Evolutionary conservation across 53 echinoderm and acorn worm species (phyloP).

Genomic region (Paracentrotus lividus): DNA sequence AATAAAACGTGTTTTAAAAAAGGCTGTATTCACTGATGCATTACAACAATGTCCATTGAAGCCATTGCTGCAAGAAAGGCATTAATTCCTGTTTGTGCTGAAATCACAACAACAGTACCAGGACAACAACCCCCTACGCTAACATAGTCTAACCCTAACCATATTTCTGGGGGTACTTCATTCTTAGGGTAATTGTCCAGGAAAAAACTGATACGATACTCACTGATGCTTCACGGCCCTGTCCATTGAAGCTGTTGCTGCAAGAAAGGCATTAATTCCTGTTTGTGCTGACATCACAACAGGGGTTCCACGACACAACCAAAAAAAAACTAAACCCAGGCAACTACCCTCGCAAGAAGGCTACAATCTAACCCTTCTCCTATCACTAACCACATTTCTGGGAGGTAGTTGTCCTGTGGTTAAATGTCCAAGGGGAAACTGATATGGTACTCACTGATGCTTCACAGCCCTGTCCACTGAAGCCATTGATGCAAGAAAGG

Average conservation of each 20-base stretch:
- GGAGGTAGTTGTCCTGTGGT: too few species aligned
- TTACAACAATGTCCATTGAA: conserved; percentile 92
- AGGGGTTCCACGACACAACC: too few species aligned
- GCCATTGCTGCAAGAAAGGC: conserved; percentile 92
- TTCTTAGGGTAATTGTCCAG: too few species aligned
- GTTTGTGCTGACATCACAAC: conserved; percentile 89
- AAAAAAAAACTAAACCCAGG: too few species aligned
- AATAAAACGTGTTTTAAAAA: too few species aligned
- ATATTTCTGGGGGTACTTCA: too few species aligned
- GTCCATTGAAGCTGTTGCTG: conserved; percentile 93
- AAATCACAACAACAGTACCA: conserved; percentile 95
- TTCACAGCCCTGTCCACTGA: conserved; percentile 93
- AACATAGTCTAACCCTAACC: too few species aligned
- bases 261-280: conserved; percentile 86
- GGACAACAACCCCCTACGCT: too few species aligned
- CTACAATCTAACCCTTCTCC: too few species aligned
- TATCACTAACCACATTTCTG: too few species aligned
- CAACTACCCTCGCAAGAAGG: too few species aligned
- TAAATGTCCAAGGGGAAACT: too few species aligned
- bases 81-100: conserved; percentile 81
- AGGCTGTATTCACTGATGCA: conserved; percentile 93
- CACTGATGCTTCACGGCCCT: conserved; percentile 95
- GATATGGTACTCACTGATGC: conserved; percentile 81
- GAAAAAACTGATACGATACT: conserved; percentile 64
- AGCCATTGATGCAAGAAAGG: conserved; percentile 92